Base-by-base conservation (phyloP, 1,140 invertebrate genomes). In the Drosophila sulfurigaster region DNA sequence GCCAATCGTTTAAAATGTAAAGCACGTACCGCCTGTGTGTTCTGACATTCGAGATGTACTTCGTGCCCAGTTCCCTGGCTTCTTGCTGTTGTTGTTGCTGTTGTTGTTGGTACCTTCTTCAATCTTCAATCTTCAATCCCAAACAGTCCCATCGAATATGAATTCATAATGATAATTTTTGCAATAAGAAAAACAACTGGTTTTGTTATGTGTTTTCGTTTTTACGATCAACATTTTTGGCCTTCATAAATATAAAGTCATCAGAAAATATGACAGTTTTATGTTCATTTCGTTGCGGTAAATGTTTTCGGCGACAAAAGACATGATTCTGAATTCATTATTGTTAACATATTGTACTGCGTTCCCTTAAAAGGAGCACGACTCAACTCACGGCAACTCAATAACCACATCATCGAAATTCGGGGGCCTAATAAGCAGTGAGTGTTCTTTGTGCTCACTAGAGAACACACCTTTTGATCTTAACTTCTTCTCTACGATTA, bases 171-270 rank as follows among this genome's bases (percentile, higher is more conserved):
- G 51, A 88, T 85, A 81, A 89, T 81, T 88, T 15, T 49, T 11
- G 48, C 10, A 20, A 25, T 28, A 5, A 54, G 60, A 81, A 83
- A 88, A 82, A 71, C 69, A 88, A 88, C 83, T 83, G 60, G 72
- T 83, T 87, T 83, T 72, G 5, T 56, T 46, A 3, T 52, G 48
- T 67, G 13, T 41, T 38, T 35, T 35, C 15, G 32, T 41, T 62
- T 70, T 60, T 73, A 52, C 67, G 85, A 85, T 78, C 85, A 81
- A 79, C 83, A 88, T 88, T 88, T 89, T 88, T 88, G 85, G 81
- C 85, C 81, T 88, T 89, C 89, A 91, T 91, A 91, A 91, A 91
- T 91, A 91, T 91, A 80, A 91, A 91, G 88, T 91, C 89, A 91
- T 91, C 88, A 91, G 63, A 85, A 85, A 68, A 89, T 91, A 91